Conservation (phyloP, 2,888 invertebrate species). For the Synergus laeviventris region DNA sequence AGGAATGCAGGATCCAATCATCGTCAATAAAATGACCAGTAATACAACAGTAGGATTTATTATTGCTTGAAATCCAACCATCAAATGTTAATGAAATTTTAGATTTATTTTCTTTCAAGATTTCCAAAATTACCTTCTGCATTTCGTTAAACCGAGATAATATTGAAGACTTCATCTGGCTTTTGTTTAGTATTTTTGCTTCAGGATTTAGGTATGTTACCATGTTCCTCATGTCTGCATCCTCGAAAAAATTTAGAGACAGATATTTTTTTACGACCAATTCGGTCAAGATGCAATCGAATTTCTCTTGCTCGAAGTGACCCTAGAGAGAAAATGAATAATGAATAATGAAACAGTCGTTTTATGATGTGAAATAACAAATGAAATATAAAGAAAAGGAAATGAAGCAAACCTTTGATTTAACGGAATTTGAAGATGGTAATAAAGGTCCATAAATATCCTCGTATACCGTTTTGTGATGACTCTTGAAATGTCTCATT, state of each 20-base stretch:
- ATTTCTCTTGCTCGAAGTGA: conserved; percentile 8
- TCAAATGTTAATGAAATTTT: conserved; percentile 9
- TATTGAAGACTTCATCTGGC: not conserved
- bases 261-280: conserved; percentile 1
- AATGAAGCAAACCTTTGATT: conserved; percentile 1
- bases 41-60: conserved; percentile 14
- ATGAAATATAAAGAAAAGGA: not conserved
- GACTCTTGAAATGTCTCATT: not conserved
- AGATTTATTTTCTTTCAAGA: conserved; percentile 15
- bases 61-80: not conserved
- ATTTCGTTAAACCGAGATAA: not conserved
- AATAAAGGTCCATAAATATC: not conserved
- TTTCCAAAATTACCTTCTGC: not conserved
- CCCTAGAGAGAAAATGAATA: not conserved
- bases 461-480: not conserved
- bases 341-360: not conserved
- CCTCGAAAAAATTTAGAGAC: conserved; percentile 1
- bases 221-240: not conserved
- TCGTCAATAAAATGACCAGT: conserved; percentile 2
- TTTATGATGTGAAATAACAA: not conserved
- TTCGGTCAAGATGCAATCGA: not conserved
- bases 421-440: not conserved
- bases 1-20: conserved; percentile 9
- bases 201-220: not conserved
- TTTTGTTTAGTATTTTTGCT: not conserved